Evolutionary conservation across 53 echinoderm and acorn worm species (phyloP), one percentile per base, ranked within the genome.

Genomic region (Paelopatides confundens): DNA sequence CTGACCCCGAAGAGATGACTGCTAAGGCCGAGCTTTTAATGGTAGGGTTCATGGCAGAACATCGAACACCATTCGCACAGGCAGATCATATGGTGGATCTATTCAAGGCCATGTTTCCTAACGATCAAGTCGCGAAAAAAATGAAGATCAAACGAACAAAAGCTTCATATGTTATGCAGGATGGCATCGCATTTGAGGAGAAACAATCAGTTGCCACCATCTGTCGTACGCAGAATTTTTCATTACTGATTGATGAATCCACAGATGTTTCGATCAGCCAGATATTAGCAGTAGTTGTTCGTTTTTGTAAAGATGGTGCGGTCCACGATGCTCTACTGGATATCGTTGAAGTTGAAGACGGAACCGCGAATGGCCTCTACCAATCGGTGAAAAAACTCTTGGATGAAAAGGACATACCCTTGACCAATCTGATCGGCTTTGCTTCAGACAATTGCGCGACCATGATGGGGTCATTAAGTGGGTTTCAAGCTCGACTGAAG

Each of bases 161-260:
- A 37, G 40, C 74, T 13, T 37, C 74, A 39, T 71, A 71, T 71
- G 74, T 71, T 39, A 71, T 71, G 38, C 74, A 71, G 39, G 38
- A 71, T 71, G 74, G 74, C 38, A 71, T 71, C 15, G 74, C 74
- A 27, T 31, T 37, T 17, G 38, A 71, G 9, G 74, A 71, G 74
- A 71, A 66, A 66, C 27, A 66, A 23, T 6, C 28, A 66, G 9
- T 71, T 36, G 39, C 39, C 11, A 38, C 13, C 11, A 71, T 37
- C 74, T 71, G 38, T 5, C 38, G 39, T 10, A 37, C 35, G 23
- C 74, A 71, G 12, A 27, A 36, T 5, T 71, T 71, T 39, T 71
- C 74, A 13, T 37, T 71, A 71, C 11, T 71, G 74, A 37, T 71
- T 4, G 74, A 71, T 31, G 40, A 71, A 37, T 71, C 74, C 9